These are phyloP conservation scores for Sphaeridia pumilis DNA, from an alignment of 2,888 invertebrate genomes.

Conservation along the genomic window DNA sequence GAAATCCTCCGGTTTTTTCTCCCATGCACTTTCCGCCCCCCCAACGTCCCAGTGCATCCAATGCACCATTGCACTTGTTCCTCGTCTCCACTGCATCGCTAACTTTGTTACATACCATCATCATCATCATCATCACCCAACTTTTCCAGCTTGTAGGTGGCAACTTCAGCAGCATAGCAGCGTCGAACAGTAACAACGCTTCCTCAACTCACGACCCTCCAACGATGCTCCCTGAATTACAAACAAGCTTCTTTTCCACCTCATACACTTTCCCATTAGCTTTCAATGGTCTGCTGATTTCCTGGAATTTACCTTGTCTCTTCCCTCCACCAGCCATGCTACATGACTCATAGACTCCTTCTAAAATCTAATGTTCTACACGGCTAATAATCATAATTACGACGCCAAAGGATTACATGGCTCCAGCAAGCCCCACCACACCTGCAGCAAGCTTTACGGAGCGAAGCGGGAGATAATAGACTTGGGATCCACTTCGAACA, in stretches of 20 bases:
- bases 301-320: background rate
- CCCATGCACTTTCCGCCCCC: background rate
- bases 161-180: too few relatives aligned
- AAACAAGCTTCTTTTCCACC: background rate
- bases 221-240: background rate
- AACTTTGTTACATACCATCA: too few relatives aligned
- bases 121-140: background rate
- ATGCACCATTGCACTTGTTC: background rate
- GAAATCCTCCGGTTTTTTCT: background rate
- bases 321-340: background rate
- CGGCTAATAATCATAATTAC: too few relatives aligned
- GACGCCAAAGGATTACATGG: too few relatives aligned
- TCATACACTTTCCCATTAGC: background rate
- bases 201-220: background rate
- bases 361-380: too few relatives aligned
- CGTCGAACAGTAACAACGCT: background rate
- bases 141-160: background rate
- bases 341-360: background rate
- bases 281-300: background rate
- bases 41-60: background rate
- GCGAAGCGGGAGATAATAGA: background rate
- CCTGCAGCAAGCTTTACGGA: conserved; percentile 2
- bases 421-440: background rate
- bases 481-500: background rate
- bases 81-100: too few relatives aligned